Base-by-base conservation (phyloP, 2,888 invertebrate species). In the Portevinia maculata region DNA sequence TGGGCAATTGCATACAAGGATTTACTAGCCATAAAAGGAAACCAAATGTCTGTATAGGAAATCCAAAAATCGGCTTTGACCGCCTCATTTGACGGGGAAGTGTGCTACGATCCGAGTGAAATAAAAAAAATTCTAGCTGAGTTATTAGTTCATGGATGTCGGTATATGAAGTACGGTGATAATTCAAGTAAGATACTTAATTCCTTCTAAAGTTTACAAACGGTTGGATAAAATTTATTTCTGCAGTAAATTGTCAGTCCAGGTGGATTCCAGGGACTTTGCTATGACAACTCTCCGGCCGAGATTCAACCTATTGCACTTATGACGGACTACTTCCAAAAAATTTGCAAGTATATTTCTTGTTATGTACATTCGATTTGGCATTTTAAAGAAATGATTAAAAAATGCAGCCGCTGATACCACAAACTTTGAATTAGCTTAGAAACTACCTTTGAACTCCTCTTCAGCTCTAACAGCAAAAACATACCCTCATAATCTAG, bases 281-380 rank as follows among this genome's bases (percentile, higher is more conserved):
- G 96, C 21, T 97, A 98, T 89, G 99, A 99, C 90, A 99, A 99
- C 91, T 96, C 97, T 1, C 97, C 98, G 0, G 97, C 97, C 44
- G 98, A 99, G 91, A 98, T 98, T 0, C 96, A 96, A 85, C 97
- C 98, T 0, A 94, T 98, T 85, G 96, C 97, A 46, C 93, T 95
- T 65, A 92, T 99, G 89, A 94, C 96, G 87, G 98, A 99, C 90
- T 94, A 93, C 89, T 96, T 70, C 91, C 95, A 34, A 93, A 95
- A 85, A 94, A 94, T 88, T 92, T 96, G 96, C 96, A 92, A 91
- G 93, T 11, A 3, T 19, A 1, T 11, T 7, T 8, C 15, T 28
- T 24, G 11, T 11, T 19, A n/a, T 28, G 11, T 1, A 3, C 13
- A 17, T 3, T 62, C 39, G 1, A 15, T 15, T 30, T 41, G 73